phyloP scores from a whole-genome alignment of 2,113 vertebrate genomes.

The Gallinago jamesoni region DNA sequence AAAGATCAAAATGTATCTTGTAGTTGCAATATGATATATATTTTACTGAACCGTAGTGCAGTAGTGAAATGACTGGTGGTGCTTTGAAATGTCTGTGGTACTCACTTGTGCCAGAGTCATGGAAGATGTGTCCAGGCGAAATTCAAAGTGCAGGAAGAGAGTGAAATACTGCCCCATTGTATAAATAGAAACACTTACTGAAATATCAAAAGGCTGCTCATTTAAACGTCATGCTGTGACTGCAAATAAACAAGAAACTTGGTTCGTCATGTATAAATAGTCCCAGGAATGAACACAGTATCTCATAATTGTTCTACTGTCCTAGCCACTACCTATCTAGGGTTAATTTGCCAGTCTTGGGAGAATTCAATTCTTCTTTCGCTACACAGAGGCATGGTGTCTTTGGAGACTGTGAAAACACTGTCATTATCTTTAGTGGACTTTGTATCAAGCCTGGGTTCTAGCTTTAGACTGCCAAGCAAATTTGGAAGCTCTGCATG shows the following conservation, averaged over 20 bases:
- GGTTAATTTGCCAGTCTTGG: background rate
- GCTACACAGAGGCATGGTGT: background rate
- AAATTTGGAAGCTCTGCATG: background rate
- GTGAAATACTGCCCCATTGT: background rate
- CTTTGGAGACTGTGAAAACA: background rate
- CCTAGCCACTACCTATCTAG: background rate
- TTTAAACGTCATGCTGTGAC: background rate
- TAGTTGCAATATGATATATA: background rate
- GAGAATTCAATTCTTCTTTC: background rate
- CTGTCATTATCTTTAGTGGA: background rate
- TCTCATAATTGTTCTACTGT: background rate
- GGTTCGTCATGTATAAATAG: background rate
- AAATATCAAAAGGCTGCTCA: background rate
- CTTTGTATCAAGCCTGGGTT: background rate
- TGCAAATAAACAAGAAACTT: background rate
- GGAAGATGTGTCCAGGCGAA: background rate
- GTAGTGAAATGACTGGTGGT: background rate
- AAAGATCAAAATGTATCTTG: slow-evolving; percentile 14
- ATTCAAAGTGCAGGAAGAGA: background rate
- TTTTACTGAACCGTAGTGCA: background rate
- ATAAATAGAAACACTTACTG: background rate
- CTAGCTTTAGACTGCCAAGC: background rate
- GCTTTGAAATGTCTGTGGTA: background rate
- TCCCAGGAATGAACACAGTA: background rate
- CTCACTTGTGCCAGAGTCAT: background rate